A percentile compares a stretch with the other conserved stretches of the same genome.
These are phyloP conservation scores for Myrmophylax atrothorax DNA, from an alignment of 2,113 vertebrate species.

Conservation along the genomic window DNA sequence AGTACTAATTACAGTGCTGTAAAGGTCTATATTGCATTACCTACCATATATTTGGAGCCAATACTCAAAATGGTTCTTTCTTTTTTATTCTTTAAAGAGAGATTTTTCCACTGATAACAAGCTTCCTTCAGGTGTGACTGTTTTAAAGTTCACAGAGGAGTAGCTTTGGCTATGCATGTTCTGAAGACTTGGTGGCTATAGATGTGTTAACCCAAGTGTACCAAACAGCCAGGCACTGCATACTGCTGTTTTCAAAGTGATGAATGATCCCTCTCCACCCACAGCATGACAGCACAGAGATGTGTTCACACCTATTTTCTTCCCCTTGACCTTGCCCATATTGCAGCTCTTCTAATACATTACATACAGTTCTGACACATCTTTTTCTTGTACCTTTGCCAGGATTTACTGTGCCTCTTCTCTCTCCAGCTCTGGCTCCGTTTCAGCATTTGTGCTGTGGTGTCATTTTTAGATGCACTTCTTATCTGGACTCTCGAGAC, in stretches of 20 bases:
- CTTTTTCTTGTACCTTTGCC: neutral
- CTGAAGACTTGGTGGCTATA: neutral
- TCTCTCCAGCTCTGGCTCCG: neutral
- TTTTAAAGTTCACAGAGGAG: neutral
- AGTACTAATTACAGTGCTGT: neutral
- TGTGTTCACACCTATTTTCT: neutral
- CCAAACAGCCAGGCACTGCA: neutral
- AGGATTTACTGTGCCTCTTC: neutral
- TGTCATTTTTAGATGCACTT: neutral
- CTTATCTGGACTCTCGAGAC: neutral
- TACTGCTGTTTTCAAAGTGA: neutral
- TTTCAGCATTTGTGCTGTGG: neutral
- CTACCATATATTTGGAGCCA: neutral
- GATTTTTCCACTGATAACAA: neutral
- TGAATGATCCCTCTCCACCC: neutral
- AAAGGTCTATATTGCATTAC: neutral
- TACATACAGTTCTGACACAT: neutral
- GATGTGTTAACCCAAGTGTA: neutral
- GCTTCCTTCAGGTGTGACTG: neutral
- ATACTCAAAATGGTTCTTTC: neutral
- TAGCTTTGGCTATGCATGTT: neutral
- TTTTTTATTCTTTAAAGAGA: neutral
- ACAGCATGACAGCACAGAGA: neutral
- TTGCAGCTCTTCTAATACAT: neutral
- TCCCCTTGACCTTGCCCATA: neutral